Percentiles rank a stretch among this genome's conserved stretches.
Conservation (phyloP, 2,113 vertebrate genomes). For the Glareola pratincola region DNA sequence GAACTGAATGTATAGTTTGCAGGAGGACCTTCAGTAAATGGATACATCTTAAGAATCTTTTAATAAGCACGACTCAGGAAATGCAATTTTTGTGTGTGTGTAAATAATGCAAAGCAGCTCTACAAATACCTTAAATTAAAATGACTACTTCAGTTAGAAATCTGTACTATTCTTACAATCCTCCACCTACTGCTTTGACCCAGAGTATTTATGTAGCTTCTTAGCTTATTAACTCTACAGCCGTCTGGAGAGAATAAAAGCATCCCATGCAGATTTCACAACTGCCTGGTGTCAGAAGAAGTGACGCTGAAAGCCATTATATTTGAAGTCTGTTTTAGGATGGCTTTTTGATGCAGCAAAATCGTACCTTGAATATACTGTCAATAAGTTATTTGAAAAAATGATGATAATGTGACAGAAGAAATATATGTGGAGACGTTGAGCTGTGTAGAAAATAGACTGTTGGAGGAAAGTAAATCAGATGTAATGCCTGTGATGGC, state of each 20-base stretch:
- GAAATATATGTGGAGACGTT: not conserved
- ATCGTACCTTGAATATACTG: not conserved
- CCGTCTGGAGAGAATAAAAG: not conserved
- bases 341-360: not conserved
- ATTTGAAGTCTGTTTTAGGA: not conserved
- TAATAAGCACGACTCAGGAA: not conserved
- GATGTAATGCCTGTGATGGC: not conserved
- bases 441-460: not conserved
- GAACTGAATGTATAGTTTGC: not conserved
- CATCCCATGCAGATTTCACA: not conserved
- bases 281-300: not conserved
- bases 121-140: slow-evolving; percentile 9
- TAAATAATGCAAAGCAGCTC: not conserved
- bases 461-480: not conserved
- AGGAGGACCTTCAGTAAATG: not conserved
- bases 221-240: not conserved
- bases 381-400: slow-evolving; percentile 25
- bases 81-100: too few relatives aligned
- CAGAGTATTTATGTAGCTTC: not conserved
- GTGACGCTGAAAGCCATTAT: not conserved
- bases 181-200: not conserved
- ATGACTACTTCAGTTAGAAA: not conserved
- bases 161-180: not conserved
- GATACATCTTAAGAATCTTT: not conserved
- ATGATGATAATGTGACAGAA: slow-evolving; percentile 11